Percentiles rank a stretch among this genome's conserved stretches.
These are phyloP conservation scores for Pimephales promelas DNA, from an alignment of 2,113 vertebrate species.

Conservation along the genomic window DNA sequence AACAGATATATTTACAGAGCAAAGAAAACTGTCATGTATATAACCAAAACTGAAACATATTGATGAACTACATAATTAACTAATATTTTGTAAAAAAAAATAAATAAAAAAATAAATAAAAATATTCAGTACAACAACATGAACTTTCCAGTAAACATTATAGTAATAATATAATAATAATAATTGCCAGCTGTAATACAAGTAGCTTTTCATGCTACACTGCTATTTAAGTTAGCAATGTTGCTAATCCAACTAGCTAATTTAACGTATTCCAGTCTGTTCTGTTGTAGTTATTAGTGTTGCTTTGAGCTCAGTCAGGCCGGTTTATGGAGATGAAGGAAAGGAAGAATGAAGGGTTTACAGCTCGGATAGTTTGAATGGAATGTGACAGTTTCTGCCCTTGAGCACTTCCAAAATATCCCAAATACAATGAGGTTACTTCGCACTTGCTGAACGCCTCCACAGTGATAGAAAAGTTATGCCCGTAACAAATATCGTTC, in stretches of 20 bases:
- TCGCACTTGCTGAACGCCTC: constrained; percentile 27
- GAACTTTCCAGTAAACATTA: too few species aligned
- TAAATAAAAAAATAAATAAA: too few species aligned
- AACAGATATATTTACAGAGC: too few species aligned
- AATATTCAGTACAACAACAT: too few species aligned
- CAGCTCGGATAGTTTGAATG: constrained; percentile 30
- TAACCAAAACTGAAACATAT: too few species aligned
- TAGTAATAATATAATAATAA: too few species aligned
- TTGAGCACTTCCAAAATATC: constrained; percentile 48
- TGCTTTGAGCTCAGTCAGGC: constrained; percentile 25
- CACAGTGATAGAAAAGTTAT: neutral
- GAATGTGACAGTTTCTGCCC: constrained; percentile 41
- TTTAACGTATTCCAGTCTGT: neutral
- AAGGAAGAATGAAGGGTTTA: constrained; percentile 1
- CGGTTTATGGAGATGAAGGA: constrained; percentile 14
- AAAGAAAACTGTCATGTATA: too few species aligned
- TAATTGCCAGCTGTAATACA: too few species aligned
- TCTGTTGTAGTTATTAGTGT: constrained; percentile 34
- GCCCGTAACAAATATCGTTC: neutral
- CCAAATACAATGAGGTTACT: constrained; percentile 42
- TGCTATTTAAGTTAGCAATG: neutral
- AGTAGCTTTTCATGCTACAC: neutral
- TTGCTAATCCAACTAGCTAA: neutral
- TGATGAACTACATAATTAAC: too few species aligned
- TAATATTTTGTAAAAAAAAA: neutral